Evolutionary conservation across 2,113 vertebrate species (phyloP).

Genomic region (Gasterosteus nipponicus): DNA sequence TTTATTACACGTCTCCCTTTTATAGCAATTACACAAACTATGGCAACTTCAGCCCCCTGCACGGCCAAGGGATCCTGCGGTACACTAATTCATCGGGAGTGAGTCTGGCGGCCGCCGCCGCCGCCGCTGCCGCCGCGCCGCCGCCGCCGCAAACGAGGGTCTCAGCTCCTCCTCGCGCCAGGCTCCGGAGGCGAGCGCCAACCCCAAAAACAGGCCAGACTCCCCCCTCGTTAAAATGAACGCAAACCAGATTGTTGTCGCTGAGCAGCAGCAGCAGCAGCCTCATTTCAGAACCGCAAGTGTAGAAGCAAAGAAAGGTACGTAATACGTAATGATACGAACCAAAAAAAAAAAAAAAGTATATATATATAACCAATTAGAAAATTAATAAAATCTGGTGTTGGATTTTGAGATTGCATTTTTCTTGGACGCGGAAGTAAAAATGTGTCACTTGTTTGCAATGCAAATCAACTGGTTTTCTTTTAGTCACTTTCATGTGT

Average conservation of each 20-base stretch:
- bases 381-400: slow-evolving; percentile 38
- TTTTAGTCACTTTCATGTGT: slow-evolving; percentile 36
- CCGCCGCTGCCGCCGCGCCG: slow-evolving; percentile 63
- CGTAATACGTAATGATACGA: slow-evolving; percentile 68
- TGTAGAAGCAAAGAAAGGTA: slow-evolving; percentile 97
- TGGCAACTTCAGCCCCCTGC: slow-evolving; percentile 95
- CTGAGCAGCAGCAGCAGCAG: slow-evolving; percentile 69
- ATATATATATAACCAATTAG: slow-evolving; percentile 4
- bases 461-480: slow-evolving; percentile 42
- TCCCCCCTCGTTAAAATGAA: slow-evolving; percentile 87
- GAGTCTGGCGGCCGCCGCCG: slow-evolving; percentile 79
- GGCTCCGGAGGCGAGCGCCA: slow-evolving; percentile 80
- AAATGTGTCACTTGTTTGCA: slow-evolving; percentile 47
- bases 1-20: slow-evolving; percentile 99
- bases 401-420: slow-evolving; percentile 49
- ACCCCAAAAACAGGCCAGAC: slow-evolving; percentile 88
- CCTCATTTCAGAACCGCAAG: slow-evolving; percentile 85
- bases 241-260: slow-evolving; percentile 83
- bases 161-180: slow-evolving; percentile 78
- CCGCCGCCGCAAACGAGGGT: slow-evolving; percentile 82
- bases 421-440: slow-evolving; percentile 22
- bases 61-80: slow-evolving; percentile 94
- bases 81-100: slow-evolving; percentile 87
- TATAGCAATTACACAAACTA: slow-evolving; percentile 98
- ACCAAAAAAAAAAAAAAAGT: not conserved